Base-by-base conservation (phyloP, 1,140 invertebrate species). In the Calephelis nemesis region DNA sequence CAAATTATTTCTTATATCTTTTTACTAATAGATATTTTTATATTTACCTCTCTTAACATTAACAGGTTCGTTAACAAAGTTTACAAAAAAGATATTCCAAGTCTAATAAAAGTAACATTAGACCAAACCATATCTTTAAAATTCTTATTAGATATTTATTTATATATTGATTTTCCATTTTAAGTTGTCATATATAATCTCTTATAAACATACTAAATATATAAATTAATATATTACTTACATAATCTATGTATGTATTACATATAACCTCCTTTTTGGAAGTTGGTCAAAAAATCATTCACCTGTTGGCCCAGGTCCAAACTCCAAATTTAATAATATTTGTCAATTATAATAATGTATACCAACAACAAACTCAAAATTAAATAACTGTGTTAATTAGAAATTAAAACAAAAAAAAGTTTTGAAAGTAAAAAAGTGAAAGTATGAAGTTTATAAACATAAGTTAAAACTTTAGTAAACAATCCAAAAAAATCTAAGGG, bases 381-480 rank as follows among this genome's bases (percentile, higher is more conserved):
- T 63, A 42, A 42, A 42, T 63, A 30, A 30, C 45, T 11, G 12
- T 11, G 12, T 30, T 30, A 30, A 30, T 30, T 4, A 58, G n/a
- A 50, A 30, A 47, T 52, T 62, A 54, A 54, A 47, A 70, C 50
- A 65, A 39, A 60, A 45, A 42, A 64, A 12, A 74, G 54, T 65
- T 82, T 83, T 84, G 84, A 88, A 88, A 88, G 85, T 88, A 79
- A 60, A 60, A 58, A 60, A 60, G 85, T 83, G 83, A 86, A 88
- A 88, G 87, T 86, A 72, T 64, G 10, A 66, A 63, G 39, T 47
- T 8, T 42, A 42, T 15, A 63, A 67, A n/a, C 52, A 4, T 48
- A 45, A 63, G 11, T 39, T 39, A 71, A 54, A 70, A 69, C 54
- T 67, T 63, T 49, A 71, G 68, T 69, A 52, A 75, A 68, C 62